phyloP scores from a whole-genome alignment of 2,113 vertebrate species.

The Oreamnos americanus region DNA sequence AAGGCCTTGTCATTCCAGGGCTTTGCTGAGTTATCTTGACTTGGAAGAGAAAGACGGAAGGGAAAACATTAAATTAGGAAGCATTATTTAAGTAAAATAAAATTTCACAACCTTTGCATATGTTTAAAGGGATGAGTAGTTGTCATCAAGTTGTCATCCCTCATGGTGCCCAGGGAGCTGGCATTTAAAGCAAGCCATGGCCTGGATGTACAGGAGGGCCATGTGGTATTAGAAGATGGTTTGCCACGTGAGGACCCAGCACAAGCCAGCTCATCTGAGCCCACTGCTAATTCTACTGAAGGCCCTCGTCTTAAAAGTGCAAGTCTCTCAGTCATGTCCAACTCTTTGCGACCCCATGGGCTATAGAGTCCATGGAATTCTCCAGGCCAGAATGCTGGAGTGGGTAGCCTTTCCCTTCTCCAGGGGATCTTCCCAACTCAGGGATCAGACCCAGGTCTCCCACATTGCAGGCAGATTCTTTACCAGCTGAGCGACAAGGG shows the following conservation, averaged over 20 bases:
- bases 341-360: neutral
- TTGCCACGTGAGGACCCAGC: neutral
- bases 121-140: neutral
- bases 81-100: neutral
- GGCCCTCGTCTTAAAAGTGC: neutral
- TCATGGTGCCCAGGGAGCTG: neutral
- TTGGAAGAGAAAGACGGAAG: neutral
- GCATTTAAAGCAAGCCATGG: neutral
- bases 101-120: neutral
- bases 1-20: neutral
- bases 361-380: neutral
- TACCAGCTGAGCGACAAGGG: neutral
- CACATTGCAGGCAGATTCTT: neutral
- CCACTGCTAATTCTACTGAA: neutral
- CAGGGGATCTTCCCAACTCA: neutral
- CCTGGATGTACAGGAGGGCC: neutral
- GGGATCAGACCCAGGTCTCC: neutral
- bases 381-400: neutral
- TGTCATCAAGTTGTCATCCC: neutral
- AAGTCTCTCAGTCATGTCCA: neutral
- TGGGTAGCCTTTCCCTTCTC: neutral
- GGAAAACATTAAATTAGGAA: neutral
- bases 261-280: neutral
- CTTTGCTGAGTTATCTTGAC: neutral
- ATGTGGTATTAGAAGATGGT: accelerated